Evolutionary conservation across 2,113 vertebrate genomes (phyloP).

Genomic region (Campylorhamphus procurvoides): DNA sequence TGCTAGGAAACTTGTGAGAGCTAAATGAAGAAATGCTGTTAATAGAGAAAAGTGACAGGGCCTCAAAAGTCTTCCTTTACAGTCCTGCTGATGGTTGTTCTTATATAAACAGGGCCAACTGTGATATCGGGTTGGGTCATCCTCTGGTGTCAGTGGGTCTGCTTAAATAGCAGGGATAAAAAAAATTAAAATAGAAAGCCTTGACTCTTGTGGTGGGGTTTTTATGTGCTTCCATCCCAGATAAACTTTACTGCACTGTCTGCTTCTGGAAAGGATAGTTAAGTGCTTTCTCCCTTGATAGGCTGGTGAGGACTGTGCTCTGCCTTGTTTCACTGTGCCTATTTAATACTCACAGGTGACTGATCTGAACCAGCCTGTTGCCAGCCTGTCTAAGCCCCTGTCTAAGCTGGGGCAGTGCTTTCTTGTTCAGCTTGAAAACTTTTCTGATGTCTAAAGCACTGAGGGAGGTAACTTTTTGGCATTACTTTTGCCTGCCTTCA

Average conservation of each 20-base stretch:
- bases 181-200: background rate
- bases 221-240: background rate
- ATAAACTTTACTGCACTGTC: background rate
- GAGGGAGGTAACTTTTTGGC: background rate
- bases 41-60: background rate
- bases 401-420: background rate
- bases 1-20: constrained; percentile 65
- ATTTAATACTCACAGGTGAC: background rate
- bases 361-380: background rate
- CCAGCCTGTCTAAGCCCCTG: background rate
- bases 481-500: background rate
- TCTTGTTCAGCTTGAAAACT: background rate
- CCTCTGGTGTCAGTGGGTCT: background rate
- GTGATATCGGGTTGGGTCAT: background rate
- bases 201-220: background rate
- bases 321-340: background rate
- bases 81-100: background rate
- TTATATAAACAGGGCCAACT: background rate
- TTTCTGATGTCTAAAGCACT: background rate
- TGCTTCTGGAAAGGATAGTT: background rate
- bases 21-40: constrained; percentile 53
- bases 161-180: background rate
- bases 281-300: background rate
- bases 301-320: background rate
- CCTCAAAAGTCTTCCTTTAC: background rate